Evolutionary conservation across 2,113 vertebrate species (phyloP).

Genomic region (Perca schrenkii): DNA sequence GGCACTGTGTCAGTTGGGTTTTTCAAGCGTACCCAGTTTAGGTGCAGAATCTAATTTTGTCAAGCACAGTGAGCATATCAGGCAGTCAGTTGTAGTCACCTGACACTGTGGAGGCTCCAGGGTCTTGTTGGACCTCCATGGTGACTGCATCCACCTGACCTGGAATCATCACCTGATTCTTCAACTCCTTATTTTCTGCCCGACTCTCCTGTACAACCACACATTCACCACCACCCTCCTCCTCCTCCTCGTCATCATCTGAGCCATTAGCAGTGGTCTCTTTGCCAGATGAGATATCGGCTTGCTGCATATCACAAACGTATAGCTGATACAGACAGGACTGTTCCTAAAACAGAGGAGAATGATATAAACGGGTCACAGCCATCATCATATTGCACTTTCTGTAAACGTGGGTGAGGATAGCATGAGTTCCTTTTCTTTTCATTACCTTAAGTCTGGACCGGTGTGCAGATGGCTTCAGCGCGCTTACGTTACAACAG

Average conservation of each 20-base stretch:
- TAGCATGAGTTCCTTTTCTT: too few species aligned
- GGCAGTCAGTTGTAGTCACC: conserved; percentile 17
- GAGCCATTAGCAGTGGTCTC: neutral
- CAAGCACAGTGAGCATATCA: neutral
- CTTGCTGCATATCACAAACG: conserved; percentile 47
- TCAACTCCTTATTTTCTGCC: neutral
- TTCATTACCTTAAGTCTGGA: conserved; percentile 44
- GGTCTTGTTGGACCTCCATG: conserved; percentile 31
- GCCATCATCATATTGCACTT: too few species aligned
- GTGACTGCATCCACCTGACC: neutral
- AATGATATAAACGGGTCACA: neutral
- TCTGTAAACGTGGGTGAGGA: neutral
- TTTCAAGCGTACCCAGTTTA: neutral
- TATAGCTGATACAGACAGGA: neutral
- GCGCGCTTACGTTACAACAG: neutral
- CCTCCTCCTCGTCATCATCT: conserved; percentile 35
- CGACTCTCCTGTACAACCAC: neutral
- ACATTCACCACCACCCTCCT: conserved; percentile 6
- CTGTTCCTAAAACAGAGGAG: conserved; percentile 24
- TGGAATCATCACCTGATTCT: neutral
- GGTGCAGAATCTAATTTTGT: neutral
- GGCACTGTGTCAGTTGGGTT: neutral
- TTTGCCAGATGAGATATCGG: conserved; percentile 5
- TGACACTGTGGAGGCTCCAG: neutral
- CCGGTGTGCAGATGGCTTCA: conserved; percentile 1